A percentile compares a stretch with the other conserved stretches of the same genome.
Conservation (phyloP, 1,140 invertebrate genomes). For the Mya arenaria region DNA sequence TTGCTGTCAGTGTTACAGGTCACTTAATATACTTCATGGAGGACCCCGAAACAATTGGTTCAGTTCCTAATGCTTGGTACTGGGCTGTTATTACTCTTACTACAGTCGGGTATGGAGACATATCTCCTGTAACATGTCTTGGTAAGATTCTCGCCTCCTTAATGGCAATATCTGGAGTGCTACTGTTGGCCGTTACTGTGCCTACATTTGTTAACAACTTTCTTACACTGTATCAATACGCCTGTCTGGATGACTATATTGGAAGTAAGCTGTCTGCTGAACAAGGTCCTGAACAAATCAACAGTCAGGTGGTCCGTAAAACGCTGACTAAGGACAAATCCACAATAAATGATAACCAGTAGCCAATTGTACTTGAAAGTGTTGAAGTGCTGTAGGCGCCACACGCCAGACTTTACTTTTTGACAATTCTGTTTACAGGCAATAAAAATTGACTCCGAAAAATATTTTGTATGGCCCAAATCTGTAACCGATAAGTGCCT, state of each 20-base stretch:
- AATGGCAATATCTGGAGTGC: slow-evolving; percentile 89
- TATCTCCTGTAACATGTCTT: slow-evolving; percentile 78
- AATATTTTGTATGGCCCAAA: too few relatives aligned
- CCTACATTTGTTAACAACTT: slow-evolving; percentile 96
- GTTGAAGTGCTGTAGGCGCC: too few relatives aligned
- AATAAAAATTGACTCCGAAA: too few relatives aligned
- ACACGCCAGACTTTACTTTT: too few relatives aligned
- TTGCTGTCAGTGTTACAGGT: slow-evolving; percentile 63
- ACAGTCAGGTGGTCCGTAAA: too few relatives aligned
- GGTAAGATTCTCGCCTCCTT: slow-evolving; percentile 87
- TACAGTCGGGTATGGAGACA: slow-evolving; percentile 99
- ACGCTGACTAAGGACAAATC: too few relatives aligned
- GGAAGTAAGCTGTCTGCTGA: slow-evolving; percentile 27
- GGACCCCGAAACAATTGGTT: slow-evolving; percentile 83
- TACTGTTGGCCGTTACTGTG: slow-evolving; percentile 83
- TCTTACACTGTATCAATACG: slow-evolving; percentile 58
- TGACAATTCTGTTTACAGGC: too few relatives aligned
- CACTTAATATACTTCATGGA: slow-evolving; percentile 66
- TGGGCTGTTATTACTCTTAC: slow-evolving; percentile 95
- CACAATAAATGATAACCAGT: too few relatives aligned
- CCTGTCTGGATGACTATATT: slow-evolving; percentile 32
- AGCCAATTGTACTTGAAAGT: too few relatives aligned
- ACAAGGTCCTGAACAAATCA: too few relatives aligned
- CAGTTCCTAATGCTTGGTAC: slow-evolving; percentile 97
- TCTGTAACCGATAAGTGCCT: too few relatives aligned